phyloP scores from a whole-genome alignment of 2,113 vertebrate genomes.

The Chunga burmeisteri region DNA sequence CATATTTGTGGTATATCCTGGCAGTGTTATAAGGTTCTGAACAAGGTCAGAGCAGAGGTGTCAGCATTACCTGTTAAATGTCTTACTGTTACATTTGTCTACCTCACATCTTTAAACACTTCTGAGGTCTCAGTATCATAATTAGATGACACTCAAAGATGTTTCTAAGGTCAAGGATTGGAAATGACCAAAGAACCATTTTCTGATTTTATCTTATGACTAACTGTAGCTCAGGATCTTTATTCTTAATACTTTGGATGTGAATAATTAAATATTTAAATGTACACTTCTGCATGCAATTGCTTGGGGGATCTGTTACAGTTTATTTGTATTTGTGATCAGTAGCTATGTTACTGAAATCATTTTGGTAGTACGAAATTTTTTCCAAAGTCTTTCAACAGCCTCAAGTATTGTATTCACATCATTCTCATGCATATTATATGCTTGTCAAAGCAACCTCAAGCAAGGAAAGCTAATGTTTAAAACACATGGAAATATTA shows the following conservation, averaged over 20 bases:
- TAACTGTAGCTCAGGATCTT: background rate
- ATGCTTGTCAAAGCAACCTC: background rate
- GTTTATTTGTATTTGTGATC: slow-evolving; percentile 48
- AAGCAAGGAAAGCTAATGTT: background rate
- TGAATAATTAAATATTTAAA: slow-evolving; percentile 30
- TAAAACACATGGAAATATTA: slow-evolving; percentile 20
- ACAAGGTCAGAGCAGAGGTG: background rate
- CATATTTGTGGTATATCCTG: background rate
- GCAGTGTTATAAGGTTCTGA: background rate
- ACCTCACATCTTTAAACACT: background rate
- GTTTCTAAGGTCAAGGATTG: background rate
- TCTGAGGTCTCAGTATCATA: background rate
- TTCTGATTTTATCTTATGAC: background rate
- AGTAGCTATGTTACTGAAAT: background rate
- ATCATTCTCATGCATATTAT: slow-evolving; percentile 6
- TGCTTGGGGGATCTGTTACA: background rate
- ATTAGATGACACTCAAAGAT: background rate
- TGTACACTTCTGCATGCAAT: background rate
- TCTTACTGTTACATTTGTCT: background rate
- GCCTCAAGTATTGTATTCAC: slow-evolving; percentile 19
- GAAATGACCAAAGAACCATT: background rate
- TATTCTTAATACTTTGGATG: background rate
- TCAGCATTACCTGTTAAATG: background rate
- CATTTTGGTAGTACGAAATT: background rate
- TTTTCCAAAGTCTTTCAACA: slow-evolving; percentile 3